Conservation (phyloP, 2,113 vertebrate species). For the Felis chaus region DNA sequence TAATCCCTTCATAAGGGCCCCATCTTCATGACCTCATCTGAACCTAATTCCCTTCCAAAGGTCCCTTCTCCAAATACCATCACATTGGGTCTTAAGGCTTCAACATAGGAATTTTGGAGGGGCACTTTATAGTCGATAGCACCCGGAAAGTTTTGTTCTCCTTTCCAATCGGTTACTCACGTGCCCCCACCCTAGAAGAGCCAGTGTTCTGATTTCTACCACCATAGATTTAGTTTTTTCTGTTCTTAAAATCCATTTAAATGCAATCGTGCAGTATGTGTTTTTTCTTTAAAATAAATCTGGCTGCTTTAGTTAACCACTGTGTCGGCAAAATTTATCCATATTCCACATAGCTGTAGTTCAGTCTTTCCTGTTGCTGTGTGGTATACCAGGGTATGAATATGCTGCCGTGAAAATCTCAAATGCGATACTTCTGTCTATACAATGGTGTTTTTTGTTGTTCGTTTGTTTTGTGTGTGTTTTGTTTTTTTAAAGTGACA, state of each 20-base stretch:
- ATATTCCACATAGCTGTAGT: background rate
- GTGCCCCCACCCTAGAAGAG: background rate
- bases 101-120: background rate
- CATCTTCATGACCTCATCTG: background rate
- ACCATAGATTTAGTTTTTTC: background rate
- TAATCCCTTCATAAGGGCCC: background rate
- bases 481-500: too few species aligned
- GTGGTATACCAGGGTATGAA: background rate
- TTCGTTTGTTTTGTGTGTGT: too few species aligned
- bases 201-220: background rate
- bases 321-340: background rate
- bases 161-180: background rate
- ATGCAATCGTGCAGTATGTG: background rate
- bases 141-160: background rate
- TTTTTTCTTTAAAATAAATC: background rate
- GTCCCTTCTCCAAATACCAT: background rate
- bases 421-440: background rate
- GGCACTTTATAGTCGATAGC: background rate
- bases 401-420: background rate
- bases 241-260: constrained; percentile 24
- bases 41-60: background rate
- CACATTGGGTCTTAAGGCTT: background rate
- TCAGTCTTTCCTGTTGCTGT: background rate
- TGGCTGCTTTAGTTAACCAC: background rate
- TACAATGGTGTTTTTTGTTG: background rate